Base-by-base conservation (phyloP, 2,888 invertebrate species). In the Ophion costatus region DNA sequence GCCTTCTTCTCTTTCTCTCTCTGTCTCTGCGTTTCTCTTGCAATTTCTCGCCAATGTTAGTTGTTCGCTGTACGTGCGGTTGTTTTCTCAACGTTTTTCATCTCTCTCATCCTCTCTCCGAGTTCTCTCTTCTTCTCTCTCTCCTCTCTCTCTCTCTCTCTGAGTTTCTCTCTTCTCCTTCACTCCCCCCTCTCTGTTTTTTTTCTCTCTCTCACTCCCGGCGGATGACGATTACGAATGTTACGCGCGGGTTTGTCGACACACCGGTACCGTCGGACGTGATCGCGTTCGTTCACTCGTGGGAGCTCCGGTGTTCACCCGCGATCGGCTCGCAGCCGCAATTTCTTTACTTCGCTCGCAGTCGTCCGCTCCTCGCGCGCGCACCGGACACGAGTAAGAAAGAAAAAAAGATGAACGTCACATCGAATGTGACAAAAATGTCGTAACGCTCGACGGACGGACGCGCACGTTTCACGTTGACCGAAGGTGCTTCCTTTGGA, bases 261-360 rank as follows among this genome's bases (percentile, higher is more conserved):
- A 45, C 69, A 80, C 80, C 74, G 74, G 61, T 57, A 80, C 83
- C 84, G 84, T 84, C 84, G 84, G 84, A 84, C 80, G 76, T 73
- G 80, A 80, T 80, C 76, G 77, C 67, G 67, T 73, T 69, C 56
- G 69, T 80, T 84, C 80, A 73, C 77, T 80, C 64, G 51, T 70
- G 64, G 24, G 24, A 76, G 20, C 66, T 56, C 10, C 7, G 17
- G 10, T 67, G 45, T 24, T 76, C 66, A 76, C 22, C 76, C 76
- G 33, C 76, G 56, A 67, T 17, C 76, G 57, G 45, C 45, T 76
- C 29, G 56, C 64, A 76, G 42, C 57, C 59, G 42, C 69, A 67
- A 42, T 77, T 42, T 29, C 64, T 5, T 64, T 59, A 33, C 38
- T 20, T 20, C 38, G 14, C 69, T 42, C 45, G 24, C 22, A 51